Percentiles rank a stretch among this genome's conserved stretches.
Conservation (phyloP, 2,888 invertebrate species). For the Aleiodes leptofemur region DNA sequence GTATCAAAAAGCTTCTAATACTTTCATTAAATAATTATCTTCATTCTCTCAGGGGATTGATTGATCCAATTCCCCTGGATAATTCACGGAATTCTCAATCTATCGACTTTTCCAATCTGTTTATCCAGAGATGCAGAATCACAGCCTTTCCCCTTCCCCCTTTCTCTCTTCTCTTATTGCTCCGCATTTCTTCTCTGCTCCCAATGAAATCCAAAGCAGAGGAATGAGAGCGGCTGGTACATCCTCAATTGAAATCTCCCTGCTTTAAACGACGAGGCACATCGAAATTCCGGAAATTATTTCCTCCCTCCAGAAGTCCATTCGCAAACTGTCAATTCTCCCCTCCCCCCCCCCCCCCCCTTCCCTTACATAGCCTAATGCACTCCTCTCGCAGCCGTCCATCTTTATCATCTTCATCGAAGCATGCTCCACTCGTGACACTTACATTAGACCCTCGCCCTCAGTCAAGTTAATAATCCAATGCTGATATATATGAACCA, state of each 20-base stretch:
- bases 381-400: conserved; percentile 43
- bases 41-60: no score
- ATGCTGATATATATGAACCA: conserved; percentile 12
- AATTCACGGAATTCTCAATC: neutral
- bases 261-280: conserved; percentile 35
- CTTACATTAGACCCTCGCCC: conserved; percentile 40
- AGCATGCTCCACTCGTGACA: conserved; percentile 38
- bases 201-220: conserved; percentile 7
- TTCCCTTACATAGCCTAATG: neutral
- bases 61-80: no score
- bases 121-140: neutral
- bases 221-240: conserved; percentile 13
- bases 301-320: conserved; percentile 52
- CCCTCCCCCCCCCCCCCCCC: neutral
- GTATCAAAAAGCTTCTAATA: conserved; percentile 11
- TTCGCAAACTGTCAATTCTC: conserved; percentile 20
- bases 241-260: conserved; percentile 41
- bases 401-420: conserved; percentile 49
- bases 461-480: conserved; percentile 14
- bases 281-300: conserved; percentile 60
- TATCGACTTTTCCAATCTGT: neutral
- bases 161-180: neutral
- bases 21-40: no score
- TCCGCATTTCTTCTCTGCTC: conserved; percentile 1
- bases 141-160: neutral